phyloP scores from a whole-genome alignment of 1,140 invertebrate genomes.

The Sminthurides bifidus region DNA sequence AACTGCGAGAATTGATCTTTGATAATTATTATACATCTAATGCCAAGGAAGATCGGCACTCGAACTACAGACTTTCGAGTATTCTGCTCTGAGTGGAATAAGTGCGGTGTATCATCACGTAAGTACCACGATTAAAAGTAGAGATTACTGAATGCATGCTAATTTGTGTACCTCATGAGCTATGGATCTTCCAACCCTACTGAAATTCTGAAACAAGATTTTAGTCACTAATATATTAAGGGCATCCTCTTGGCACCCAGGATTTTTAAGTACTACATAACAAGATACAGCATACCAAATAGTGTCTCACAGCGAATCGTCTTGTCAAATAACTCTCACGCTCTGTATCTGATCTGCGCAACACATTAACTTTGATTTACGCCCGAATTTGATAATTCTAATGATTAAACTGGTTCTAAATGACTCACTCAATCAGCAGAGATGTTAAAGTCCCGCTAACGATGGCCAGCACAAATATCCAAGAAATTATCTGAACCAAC shows the following conservation, averaged over 20 bases:
- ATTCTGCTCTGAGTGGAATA: not conserved
- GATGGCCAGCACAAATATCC: slow-evolving; percentile 22
- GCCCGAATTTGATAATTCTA: not conserved
- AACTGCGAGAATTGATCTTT: not conserved
- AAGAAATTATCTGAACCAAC: slow-evolving; percentile 16
- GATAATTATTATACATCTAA: not conserved
- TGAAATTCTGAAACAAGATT: slow-evolving; percentile 9
- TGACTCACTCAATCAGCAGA: slow-evolving; percentile 16
- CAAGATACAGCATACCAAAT: slow-evolving; percentile 16
- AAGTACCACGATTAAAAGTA: not conserved
- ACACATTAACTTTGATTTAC: no score
- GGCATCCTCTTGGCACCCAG: no score
- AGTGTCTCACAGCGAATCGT: slow-evolving; percentile 18
- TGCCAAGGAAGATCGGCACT: not conserved
- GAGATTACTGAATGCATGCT: not conserved
- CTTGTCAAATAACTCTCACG: slow-evolving; percentile 21
- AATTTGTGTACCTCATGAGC: slow-evolving; percentile 3
- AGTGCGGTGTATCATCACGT: not conserved
- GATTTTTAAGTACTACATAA: not conserved
- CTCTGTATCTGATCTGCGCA: slow-evolving; percentile 18
- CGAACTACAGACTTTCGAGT: not conserved
- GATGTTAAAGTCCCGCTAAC: slow-evolving; percentile 24
- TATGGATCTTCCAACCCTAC: not conserved
- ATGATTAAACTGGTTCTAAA: no score
- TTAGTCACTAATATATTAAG: no score